Evolutionary conservation across 2,113 vertebrate genomes (phyloP), one percentile per base, ranked within the genome.

Genomic region (Clarias magur): DNA sequence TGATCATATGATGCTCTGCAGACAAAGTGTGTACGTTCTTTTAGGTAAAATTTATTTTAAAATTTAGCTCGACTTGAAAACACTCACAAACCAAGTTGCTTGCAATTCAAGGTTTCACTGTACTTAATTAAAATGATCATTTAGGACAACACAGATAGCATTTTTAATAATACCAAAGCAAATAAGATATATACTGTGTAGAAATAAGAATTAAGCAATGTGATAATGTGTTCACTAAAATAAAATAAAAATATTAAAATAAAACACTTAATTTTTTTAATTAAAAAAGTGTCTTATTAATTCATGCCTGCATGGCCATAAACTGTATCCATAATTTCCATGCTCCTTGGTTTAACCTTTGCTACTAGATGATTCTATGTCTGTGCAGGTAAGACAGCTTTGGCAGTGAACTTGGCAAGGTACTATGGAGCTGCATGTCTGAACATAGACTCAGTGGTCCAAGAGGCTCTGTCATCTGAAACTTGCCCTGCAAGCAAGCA

Each of bases 371-470:
- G 42, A 65, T 73, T 65, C 30, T 87, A 79, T 82, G 54, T 23
- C 21, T 89, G 23, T 85, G 78, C 78, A 99, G 98, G 93, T 54
- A 97, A 96, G 89, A 95, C 95, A 0, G 80, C 76, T 0, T 89
- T 90, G 0, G 94, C 96, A 0, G 83, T 90, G 0, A 89, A 79
- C 76, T 85, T 99, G 72, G 96, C 96, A 3, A 92, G 54, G 67
- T 89, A 95, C 87, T 99, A 98, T 0, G 91, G 83, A 0, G 93
- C 92, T 0, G 92, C 92, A 1, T 95, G 93, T 90, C 83, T 99
- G 83, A 95, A 80, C 86, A 87, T 99, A 0, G 96, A 99, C 19
- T 48, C 93, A 0, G 84, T 97, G 56, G 93, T 99, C 34, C 89
- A 93, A 85, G 95, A 97, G 65, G 95, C 95, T n/a, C 87, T 97